Percentiles rank a stretch among this genome's conserved stretches.
phyloP scores from a whole-genome alignment of 2,797 vertebrate genomes.

The Morus bassanus region DNA sequence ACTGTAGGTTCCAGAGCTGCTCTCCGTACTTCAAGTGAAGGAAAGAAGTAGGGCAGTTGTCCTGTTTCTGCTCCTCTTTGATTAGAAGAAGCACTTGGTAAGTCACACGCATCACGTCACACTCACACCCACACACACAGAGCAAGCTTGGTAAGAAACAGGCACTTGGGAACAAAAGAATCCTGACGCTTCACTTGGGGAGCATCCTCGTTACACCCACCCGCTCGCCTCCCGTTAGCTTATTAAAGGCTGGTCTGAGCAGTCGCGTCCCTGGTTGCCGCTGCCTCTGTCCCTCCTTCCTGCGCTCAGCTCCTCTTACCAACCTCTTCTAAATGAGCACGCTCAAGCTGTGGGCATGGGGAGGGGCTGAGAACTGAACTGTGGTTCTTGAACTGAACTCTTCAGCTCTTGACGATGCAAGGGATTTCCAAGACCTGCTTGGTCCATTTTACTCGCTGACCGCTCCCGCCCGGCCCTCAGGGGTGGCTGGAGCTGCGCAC shows the following conservation, averaged over 20 bases:
- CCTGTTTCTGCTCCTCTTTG: conserved; percentile 28
- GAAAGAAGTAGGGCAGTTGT: conserved; percentile 17
- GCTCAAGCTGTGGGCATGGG: fast-evolving
- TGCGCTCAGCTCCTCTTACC: neutral
- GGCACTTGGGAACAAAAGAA: neutral
- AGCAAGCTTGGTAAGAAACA: neutral
- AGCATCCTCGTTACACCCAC: neutral
- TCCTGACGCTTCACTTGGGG: neutral
- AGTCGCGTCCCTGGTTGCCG: fast-evolving
- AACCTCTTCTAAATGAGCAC: neutral
- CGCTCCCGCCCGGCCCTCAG: fast-evolving
- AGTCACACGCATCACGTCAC: neutral
- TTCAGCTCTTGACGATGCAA: neutral
- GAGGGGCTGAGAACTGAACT: neutral
- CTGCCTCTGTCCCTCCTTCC: neutral
- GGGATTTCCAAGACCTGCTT: conserved; percentile 4
- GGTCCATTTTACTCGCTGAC: neutral
- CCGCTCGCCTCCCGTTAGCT: neutral
- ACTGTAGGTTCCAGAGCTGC: conserved; percentile 23
- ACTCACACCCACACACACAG: neutral
- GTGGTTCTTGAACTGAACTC: neutral
- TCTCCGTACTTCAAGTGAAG: neutral
- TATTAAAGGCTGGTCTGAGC: neutral
- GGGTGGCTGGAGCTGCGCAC: fast-evolving
- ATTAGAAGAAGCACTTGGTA: conserved; percentile 11